Evolutionary conservation across 2,888 invertebrate species (phyloP), one percentile per base, ranked within the genome.

Genomic region (Incurvaria masculella): DNA sequence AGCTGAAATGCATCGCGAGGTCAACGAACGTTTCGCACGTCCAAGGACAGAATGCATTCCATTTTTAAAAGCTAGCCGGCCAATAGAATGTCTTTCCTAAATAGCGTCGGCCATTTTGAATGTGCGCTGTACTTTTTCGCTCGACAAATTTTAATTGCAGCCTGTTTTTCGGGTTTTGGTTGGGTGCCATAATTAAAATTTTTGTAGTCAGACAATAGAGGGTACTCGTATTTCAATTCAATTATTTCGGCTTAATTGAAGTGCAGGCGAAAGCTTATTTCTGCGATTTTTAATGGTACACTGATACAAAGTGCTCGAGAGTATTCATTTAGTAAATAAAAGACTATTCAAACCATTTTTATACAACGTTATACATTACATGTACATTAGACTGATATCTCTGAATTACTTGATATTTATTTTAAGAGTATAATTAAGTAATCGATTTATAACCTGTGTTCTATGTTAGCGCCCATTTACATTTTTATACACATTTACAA

Each of bases 1-100:
- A 69, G 65, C 78, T 78, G 64, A 78, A 78, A 78, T 78, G 78
- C 78, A 78, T 73, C 70, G 73, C 69, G 71, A 76, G 78, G 75
- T 76, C 71, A 65, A 74, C 69, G 76, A 73, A 71, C 76, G 64
- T 61, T 51, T 62, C 61, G 60, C 66, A 62, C 75, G 41, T 41
- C 41, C 76, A 78, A 78, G 78, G 78, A 78, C 78, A 78, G 71
- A 33, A 20, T 70, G 76, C 76, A 78, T 75, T 76, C 73, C 72
- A 72, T 76, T 76, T 76, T 76, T 74, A 71, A 74, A 74, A 67
- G 68, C 72, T 78, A 75, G 76, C 75, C 67, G 69, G 65, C 75
- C 75, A 73, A 75, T 75, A 75, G 75, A 73, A 69, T 68, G 69
- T 69, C 64, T 65, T 66, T 68, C 74, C 78, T 78, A 76, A 76